Conservation (phyloP, 1,140 invertebrate genomes). For the Oryctes rhinoceros region DNA sequence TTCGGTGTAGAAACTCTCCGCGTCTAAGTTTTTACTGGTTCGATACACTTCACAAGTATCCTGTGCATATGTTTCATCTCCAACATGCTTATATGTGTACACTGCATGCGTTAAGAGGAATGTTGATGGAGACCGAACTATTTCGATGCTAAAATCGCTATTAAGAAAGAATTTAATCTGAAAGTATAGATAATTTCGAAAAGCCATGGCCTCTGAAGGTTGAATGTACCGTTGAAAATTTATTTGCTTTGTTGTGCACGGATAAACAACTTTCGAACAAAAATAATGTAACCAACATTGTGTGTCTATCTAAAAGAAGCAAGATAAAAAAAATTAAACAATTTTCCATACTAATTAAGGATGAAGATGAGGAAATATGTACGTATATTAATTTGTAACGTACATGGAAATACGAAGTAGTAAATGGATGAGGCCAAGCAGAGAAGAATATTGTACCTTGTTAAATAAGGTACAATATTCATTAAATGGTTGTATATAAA, state of each 20-base stretch:
- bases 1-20: slow-evolving; percentile 21
- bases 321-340: too few relatives aligned
- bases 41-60: slow-evolving; percentile 30
- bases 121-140: slow-evolving; percentile 24
- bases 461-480: too few relatives aligned
- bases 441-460: too few relatives aligned
- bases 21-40: slow-evolving; percentile 29
- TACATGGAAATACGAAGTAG: too few relatives aligned
- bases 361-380: too few relatives aligned
- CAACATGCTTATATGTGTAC: not conserved
- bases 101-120: slow-evolving; percentile 19
- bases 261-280: too few relatives aligned
- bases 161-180: slow-evolving; percentile 33
- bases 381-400: too few relatives aligned
- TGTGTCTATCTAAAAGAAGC: too few relatives aligned
- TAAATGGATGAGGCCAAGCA: too few relatives aligned
- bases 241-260: not conserved
- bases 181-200: slow-evolving; percentile 29
- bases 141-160: slow-evolving; percentile 29
- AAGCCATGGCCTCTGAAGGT: slow-evolving; percentile 14
- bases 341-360: too few relatives aligned
- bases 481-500: too few relatives aligned
- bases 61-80: slow-evolving; percentile 34
- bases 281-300: too few relatives aligned
- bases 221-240: slow-evolving; percentile 15